These are phyloP conservation scores for Drosophila miranda DNA, from an alignment of 1,140 invertebrate genomes.

Conservation along the genomic window DNA sequence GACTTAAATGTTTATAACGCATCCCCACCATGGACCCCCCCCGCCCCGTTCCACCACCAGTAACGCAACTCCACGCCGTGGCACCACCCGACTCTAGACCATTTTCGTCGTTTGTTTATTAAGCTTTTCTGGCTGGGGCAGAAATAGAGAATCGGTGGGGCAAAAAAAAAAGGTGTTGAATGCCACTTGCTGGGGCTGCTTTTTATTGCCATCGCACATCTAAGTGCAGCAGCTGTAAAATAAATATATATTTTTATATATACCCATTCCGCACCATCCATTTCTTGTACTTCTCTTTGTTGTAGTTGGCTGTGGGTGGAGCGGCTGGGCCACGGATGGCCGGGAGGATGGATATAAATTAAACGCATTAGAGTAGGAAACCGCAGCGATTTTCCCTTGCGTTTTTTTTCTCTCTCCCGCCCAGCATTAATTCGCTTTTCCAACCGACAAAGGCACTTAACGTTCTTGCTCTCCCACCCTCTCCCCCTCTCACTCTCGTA, in stretches of 20 bases:
- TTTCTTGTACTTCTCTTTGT: slow-evolving; percentile 62
- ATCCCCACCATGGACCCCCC: slow-evolving; percentile 23
- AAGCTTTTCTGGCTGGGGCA: slow-evolving; percentile 66
- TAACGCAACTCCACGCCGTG: background rate
- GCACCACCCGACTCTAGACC: slow-evolving; percentile 28
- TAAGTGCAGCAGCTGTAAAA: slow-evolving; percentile 80
- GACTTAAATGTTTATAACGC: slow-evolving; percentile 78
- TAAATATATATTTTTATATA: slow-evolving; percentile 80
- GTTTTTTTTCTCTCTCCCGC: slow-evolving; percentile 11
- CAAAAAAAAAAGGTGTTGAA: slow-evolving; percentile 70
- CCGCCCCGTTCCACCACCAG: slow-evolving; percentile 7
- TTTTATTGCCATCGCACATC: slow-evolving; percentile 74
- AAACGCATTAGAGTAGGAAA: slow-evolving; percentile 79
- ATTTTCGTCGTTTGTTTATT: slow-evolving; percentile 76
- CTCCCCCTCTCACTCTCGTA: slow-evolving; percentile 1
- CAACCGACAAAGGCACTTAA: slow-evolving; percentile 76
- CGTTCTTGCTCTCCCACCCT: slow-evolving; percentile 21
- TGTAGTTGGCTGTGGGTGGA: slow-evolving; percentile 30
- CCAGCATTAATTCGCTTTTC: slow-evolving; percentile 72
- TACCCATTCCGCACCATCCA: slow-evolving; percentile 20
- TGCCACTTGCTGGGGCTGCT: slow-evolving; percentile 75
- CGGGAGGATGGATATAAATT: slow-evolving; percentile 65
- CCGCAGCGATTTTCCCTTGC: slow-evolving; percentile 65
- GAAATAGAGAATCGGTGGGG: slow-evolving; percentile 34
- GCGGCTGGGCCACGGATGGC: background rate